These are phyloP conservation scores for Acrobasis repandana DNA, from an alignment of 2,888 invertebrate species.

Conservation along the genomic window DNA sequence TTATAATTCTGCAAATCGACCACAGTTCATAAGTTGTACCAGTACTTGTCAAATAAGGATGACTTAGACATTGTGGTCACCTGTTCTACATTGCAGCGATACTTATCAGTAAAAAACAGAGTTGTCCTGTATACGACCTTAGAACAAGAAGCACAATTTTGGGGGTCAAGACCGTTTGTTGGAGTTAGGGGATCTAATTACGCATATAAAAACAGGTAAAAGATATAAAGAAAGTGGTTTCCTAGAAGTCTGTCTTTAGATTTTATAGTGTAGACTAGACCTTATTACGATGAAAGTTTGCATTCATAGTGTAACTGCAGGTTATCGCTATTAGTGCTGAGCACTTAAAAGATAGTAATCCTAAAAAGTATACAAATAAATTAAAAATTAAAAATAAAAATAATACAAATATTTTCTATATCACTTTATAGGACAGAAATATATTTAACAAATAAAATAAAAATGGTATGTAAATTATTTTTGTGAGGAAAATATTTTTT, in stretches of 20 bases:
- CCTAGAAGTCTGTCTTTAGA: background rate
- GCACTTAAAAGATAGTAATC: no score
- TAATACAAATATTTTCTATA: no score
- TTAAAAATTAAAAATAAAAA: no score
- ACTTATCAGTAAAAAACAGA: constrained; percentile 19
- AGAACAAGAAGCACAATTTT: constrained; percentile 12
- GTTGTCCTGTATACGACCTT: constrained; percentile 20
- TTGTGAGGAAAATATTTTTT: no score
- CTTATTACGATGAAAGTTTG: background rate
- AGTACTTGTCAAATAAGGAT: constrained; percentile 12
- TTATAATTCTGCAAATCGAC: background rate
- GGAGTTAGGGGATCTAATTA: background rate
- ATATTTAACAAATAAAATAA: no score
- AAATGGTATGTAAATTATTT: no score
- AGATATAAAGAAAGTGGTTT: background rate
- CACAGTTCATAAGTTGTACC: constrained; percentile 9
- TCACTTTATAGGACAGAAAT: no score
- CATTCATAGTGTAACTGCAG: background rate
- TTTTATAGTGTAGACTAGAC: background rate
- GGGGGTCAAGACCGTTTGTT: background rate
- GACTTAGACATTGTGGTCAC: constrained; percentile 22
- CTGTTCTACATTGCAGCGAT: constrained; percentile 22
- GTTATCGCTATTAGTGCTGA: no score
- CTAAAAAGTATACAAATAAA: no score
- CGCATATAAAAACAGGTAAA: background rate